phyloP scores from a whole-genome alignment of 2,888 invertebrate species.

The Ptilodon capucinus region DNA sequence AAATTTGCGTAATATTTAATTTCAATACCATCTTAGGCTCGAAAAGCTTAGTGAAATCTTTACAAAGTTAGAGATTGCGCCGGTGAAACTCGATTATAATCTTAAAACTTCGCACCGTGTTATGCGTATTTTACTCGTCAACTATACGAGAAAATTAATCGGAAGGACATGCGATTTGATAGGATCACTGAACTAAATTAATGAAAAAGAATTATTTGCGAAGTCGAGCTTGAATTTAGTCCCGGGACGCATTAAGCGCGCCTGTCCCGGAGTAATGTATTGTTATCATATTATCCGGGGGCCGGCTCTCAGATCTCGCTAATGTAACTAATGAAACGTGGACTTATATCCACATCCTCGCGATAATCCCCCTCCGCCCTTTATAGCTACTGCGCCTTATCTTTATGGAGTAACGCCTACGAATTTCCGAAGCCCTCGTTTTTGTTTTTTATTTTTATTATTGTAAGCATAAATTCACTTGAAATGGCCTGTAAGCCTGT shows the following conservation, averaged over 20 bases:
- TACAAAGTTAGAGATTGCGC: constrained; percentile 41
- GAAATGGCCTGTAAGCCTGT: too few relatives aligned
- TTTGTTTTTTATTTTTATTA: constrained; percentile 1
- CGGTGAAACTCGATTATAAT: constrained; percentile 44
- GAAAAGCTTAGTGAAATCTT: constrained; percentile 52
- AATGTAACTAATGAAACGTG: constrained; percentile 59
- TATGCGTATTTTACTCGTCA: constrained; percentile 22
- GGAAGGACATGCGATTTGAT: constrained; percentile 26
- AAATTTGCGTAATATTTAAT: constrained; percentile 68
- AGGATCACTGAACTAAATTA: constrained; percentile 25
- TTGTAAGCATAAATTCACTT: background rate
- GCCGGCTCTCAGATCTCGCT: constrained; percentile 35
- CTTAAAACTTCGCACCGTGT: constrained; percentile 26
- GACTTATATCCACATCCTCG: constrained; percentile 44
- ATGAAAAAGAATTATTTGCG: constrained; percentile 34
- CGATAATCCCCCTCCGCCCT: constrained; percentile 39
- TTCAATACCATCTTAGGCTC: constrained; percentile 59
- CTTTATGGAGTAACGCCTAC: constrained; percentile 34
- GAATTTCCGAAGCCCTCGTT: constrained; percentile 2
- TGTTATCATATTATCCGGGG: constrained; percentile 55
- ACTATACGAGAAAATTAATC: constrained; percentile 11
- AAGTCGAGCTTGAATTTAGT: constrained; percentile 31
- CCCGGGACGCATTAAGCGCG: constrained; percentile 41
- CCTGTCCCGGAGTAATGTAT: constrained; percentile 49
- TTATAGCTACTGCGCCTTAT: constrained; percentile 38